Evolutionary conservation across 2,797 vertebrate species (phyloP).

Genomic region (Gephyroberyx darwinii): DNA sequence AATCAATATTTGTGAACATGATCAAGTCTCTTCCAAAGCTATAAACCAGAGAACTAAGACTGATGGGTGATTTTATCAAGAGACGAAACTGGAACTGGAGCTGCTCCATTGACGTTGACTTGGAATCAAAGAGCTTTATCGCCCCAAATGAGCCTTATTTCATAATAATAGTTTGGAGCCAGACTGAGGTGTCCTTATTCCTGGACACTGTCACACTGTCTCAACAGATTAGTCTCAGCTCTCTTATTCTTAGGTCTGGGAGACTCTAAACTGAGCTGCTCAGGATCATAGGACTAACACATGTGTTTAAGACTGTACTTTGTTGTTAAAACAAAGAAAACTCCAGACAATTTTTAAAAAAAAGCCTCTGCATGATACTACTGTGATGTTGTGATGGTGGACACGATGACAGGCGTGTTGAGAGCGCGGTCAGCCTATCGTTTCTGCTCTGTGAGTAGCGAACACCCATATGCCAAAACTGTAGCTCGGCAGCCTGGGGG

Average conservation of each 20-base stretch:
- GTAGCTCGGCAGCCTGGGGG: slow-evolving; percentile 48
- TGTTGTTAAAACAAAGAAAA: slow-evolving; percentile 37
- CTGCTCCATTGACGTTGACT: background rate
- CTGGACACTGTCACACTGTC: background rate
- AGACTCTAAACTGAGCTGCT: slow-evolving; percentile 27
- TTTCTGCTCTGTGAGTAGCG: background rate
- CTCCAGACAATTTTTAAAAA: background rate
- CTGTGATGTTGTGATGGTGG: slow-evolving; percentile 15
- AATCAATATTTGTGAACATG: slow-evolving; percentile 41
- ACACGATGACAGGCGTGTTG: slow-evolving; percentile 26
- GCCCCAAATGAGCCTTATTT: background rate
- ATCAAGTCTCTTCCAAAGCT: slow-evolving; percentile 11
- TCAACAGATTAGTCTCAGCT: background rate
- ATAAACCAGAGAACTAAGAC: slow-evolving; percentile 1
- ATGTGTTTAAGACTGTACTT: slow-evolving; percentile 19
- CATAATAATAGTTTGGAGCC: too few relatives aligned
- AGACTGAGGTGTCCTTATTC: background rate
- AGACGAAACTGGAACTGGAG: background rate
- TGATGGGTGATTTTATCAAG: background rate
- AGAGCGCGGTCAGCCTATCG: slow-evolving; percentile 36
- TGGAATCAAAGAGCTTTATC: background rate
- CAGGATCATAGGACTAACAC: background rate
- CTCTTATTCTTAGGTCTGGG: slow-evolving; percentile 14
- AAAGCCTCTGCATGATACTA: background rate
- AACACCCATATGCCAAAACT: slow-evolving; percentile 55